Percentiles rank a stretch among this genome's conserved stretches.
Evolutionary conservation across 2,113 vertebrate genomes (phyloP).

Genomic region (Ovis aries): ARS-UI_Ramb_v3.0 NC_056080.1:105727001-105727500

Average conservation of each 20-base stretch:
- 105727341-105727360: not conserved
- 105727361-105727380: not conserved
- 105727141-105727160: constrained; percentile 19
- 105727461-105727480: not conserved
- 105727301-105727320: not conserved
- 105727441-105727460: not conserved
- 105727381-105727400: not conserved
- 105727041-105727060: constrained; percentile 13
- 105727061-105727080: not conserved
- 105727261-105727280: not conserved
- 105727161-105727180: not conserved
- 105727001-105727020: not conserved
- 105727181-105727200: not conserved
- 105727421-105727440: not conserved
- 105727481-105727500: not conserved
- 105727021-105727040: constrained; percentile 4
- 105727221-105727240: not conserved
- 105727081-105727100: not conserved
- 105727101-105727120: constrained; percentile 23
- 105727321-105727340: not conserved
- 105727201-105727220: not conserved
- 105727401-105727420: not conserved
- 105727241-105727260: not conserved
- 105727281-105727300: not conserved
- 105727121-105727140: not conserved